These are phyloP conservation scores for Battus philenor DNA, from an alignment of 1,140 invertebrate genomes.

Conservation along the genomic window DNA sequence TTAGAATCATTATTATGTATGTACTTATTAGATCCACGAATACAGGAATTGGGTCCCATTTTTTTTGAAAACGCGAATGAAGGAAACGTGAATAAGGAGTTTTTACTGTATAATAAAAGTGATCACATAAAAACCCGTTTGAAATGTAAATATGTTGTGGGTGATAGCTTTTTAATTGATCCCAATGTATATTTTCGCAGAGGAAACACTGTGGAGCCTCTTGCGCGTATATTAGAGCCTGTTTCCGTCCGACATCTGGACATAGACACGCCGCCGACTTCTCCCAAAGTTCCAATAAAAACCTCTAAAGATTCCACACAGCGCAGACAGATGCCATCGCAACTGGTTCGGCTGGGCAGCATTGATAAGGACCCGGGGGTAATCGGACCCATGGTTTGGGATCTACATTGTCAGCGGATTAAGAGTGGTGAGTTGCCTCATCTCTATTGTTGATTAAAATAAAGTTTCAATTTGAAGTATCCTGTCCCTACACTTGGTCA, in stretches of 20 bases:
- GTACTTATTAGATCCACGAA: no score
- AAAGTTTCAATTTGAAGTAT: not conserved
- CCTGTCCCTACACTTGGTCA: not conserved
- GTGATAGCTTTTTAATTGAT: no score
- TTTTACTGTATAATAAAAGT: no score
- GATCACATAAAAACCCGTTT: no score
- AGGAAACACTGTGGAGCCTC: conserved; percentile 82
- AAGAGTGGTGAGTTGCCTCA: conserved; percentile 43
- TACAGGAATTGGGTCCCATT: no score
- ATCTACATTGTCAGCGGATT: conserved; percentile 78
- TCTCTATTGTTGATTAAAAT: not conserved
- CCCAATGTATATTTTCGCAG: no score
- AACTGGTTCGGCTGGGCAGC: conserved; percentile 76
- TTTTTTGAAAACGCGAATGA: no score
- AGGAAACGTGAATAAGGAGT: no score
- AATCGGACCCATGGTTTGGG: conserved; percentile 89
- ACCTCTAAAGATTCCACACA: conserved; percentile 35
- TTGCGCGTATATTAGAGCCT: conserved; percentile 86
- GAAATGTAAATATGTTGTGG: no score
- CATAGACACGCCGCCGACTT: conserved; percentile 67
- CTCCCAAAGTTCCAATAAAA: conserved; percentile 25
- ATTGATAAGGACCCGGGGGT: conserved; percentile 87
- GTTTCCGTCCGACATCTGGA: conserved; percentile 81
- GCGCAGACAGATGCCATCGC: conserved; percentile 54
- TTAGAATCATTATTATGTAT: no score